Base-by-base conservation (phyloP, 2,797 vertebrate species). In the Sebastes alutus region DNA sequence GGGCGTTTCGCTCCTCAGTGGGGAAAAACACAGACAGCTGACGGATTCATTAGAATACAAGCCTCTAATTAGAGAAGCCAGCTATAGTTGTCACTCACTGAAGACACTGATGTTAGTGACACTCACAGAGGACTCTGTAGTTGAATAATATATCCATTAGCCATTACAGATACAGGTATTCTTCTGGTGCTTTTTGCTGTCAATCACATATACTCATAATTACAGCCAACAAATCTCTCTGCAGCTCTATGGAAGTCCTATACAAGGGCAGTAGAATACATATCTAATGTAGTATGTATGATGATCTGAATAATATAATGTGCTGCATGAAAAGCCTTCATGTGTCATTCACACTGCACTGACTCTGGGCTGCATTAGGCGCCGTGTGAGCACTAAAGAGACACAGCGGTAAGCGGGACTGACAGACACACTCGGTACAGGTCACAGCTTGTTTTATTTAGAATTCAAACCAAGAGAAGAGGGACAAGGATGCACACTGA, bases 401-500 rank as follows among this genome's bases (percentile, higher is more conserved):
- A 69, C 22, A 14, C 33, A 12, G 32, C 5, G 5, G 33, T 82
- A 32, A 85, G 55, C 7, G 46, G 66, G 68, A 83, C 71, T 65
- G 85, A 90, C 78, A 87, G 86, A 88, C 72, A 61, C 72, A 85
- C 80, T 72, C 78, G 20, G 74, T 72, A 89, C 90, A 89, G 91
- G 92, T 95, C 92, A 95, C 94, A 93, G 84, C 91, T 90, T 90
- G 67, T 90, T 95, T 96, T 94, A 92, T 93, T 95, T 89, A 82
- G 79, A 92, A 90, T 93, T 93, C 78, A 87, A 95, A 95, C 87
- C 89, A 89, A 94, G 93, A 92, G 80, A 85, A 80, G 73, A 85
- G 75, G 84, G 83, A 88, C 77, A 74, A 71, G 87, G 86, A 90
- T 92, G 92, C 93, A 96, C 94, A 94, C 83, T 91, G 86, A 93